Evolutionary conservation across 2,113 vertebrate genomes (phyloP).

Genomic region (Tachysurus vachellii): DNA sequence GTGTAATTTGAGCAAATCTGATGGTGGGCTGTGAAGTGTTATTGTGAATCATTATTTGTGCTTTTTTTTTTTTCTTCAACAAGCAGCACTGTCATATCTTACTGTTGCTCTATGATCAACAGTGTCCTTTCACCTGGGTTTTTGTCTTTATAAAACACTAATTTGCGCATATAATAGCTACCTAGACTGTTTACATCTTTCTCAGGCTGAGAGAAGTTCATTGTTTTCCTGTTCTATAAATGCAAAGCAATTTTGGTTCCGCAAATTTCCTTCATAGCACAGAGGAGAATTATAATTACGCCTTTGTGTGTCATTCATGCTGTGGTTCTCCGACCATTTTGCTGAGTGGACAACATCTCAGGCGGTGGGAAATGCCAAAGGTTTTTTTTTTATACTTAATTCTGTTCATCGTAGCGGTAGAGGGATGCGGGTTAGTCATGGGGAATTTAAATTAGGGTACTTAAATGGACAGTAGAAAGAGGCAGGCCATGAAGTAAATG

Average conservation of each 20-base stretch:
- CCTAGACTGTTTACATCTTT: constrained; percentile 24
- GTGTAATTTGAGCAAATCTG: not conserved
- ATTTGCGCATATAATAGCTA: constrained; percentile 13
- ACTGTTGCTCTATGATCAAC: constrained; percentile 4
- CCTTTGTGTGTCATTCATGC: constrained; percentile 47
- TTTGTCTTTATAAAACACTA: constrained; percentile 9
- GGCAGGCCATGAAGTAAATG: not conserved
- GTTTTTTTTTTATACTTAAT: constrained; percentile 25
- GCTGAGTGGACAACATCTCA: constrained; percentile 50
- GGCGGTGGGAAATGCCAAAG: constrained; percentile 31
- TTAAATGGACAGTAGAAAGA: constrained; percentile 6
- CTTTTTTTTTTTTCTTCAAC: not conserved
- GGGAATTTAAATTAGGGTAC: constrained; percentile 4
- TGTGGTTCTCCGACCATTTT: constrained; percentile 40
- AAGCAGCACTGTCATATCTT: not conserved
- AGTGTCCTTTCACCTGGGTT: constrained; percentile 16
- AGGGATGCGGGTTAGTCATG: constrained; percentile 23
- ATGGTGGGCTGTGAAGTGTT: not conserved
- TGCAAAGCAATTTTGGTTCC: constrained; percentile 48
- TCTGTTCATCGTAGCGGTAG: constrained; percentile 30
- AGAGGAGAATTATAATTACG: constrained; percentile 51
- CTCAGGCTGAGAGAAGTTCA: not conserved
- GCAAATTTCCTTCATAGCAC: constrained; percentile 37
- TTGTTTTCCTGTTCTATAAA: constrained; percentile 17
- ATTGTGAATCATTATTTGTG: not conserved